Conservation (phyloP, 2,888 invertebrate genomes). For the Volucella bombylans region DNA sequence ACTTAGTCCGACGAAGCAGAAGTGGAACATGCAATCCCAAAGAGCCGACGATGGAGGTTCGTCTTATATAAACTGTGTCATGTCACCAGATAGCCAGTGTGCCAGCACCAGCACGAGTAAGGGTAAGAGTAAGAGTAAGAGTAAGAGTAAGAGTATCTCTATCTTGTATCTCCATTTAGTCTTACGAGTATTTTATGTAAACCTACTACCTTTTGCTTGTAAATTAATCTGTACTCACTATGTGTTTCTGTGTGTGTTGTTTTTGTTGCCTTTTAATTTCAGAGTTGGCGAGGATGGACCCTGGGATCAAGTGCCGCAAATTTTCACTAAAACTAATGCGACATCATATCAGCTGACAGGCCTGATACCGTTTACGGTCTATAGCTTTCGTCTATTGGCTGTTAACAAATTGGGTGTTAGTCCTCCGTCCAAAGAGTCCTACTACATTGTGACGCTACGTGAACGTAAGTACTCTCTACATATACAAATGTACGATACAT, state of each 20-base stretch:
- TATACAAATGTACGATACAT: no score
- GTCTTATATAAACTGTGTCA: conserved; percentile 49
- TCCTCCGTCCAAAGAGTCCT: conserved; percentile 87
- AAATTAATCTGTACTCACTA: neutral
- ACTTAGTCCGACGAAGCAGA: conserved; percentile 58
- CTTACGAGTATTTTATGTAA: conserved; percentile 43
- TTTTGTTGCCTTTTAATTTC: conserved; percentile 75
- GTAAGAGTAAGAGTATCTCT: neutral
- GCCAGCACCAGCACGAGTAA: neutral
- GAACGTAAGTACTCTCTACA: conserved; percentile 85
- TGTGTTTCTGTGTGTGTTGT: conserved; percentile 43
- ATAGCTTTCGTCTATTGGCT: conserved; percentile 88
- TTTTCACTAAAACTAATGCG: conserved; percentile 86
- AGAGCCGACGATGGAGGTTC: conserved; percentile 27
- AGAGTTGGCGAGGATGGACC: conserved; percentile 88
- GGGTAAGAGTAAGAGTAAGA: no score
- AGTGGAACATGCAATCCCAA: conserved; percentile 66
- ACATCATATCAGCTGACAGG: conserved; percentile 87
- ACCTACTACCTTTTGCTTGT: neutral
- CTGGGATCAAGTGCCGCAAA: conserved; percentile 86
- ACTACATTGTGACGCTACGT: conserved; percentile 88
- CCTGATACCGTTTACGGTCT: conserved; percentile 89
- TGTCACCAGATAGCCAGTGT: conserved; percentile 43
- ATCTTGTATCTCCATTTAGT: conserved; percentile 60
- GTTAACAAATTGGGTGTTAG: conserved; percentile 88